phyloP scores from a whole-genome alignment of 1,140 invertebrate species.

The Phymorhynchus buccinoides region DNA sequence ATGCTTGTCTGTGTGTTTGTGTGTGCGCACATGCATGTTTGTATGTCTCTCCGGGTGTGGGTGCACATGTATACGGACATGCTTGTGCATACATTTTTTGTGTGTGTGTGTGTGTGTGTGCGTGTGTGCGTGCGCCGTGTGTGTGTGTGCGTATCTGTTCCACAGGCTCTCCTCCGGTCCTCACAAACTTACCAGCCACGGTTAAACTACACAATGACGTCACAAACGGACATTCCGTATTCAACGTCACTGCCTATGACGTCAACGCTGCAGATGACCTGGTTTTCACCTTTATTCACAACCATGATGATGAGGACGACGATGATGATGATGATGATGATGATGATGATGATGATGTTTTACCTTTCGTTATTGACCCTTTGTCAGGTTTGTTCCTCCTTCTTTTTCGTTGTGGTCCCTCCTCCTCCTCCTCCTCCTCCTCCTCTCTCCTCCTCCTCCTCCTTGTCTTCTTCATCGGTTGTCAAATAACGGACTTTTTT shows the following conservation, averaged over 20 bases:
- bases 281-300: neutral
- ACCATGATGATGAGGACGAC: neutral
- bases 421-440: neutral
- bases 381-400: neutral
- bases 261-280: neutral
- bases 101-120: neutral
- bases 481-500: too few species aligned
- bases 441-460: neutral
- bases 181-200: neutral
- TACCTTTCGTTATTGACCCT: neutral
- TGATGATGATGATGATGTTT: neutral
- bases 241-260: constrained; percentile 25
- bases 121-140: constrained; percentile 17
- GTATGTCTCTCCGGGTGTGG: too few species aligned
- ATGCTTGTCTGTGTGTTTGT: too few species aligned
- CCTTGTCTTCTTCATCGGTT: too few species aligned
- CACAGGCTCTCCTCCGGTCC: neutral
- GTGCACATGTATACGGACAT: too few species aligned
- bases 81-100: too few species aligned
- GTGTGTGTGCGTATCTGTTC: constrained; percentile 6
- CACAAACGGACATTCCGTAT: neutral
- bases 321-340: neutral
- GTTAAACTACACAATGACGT: neutral
- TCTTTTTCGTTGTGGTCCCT: too few species aligned
- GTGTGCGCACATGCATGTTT: too few species aligned